phyloP scores from a whole-genome alignment of 1,140 invertebrate genomes.

The Aphis gossypii region DNA sequence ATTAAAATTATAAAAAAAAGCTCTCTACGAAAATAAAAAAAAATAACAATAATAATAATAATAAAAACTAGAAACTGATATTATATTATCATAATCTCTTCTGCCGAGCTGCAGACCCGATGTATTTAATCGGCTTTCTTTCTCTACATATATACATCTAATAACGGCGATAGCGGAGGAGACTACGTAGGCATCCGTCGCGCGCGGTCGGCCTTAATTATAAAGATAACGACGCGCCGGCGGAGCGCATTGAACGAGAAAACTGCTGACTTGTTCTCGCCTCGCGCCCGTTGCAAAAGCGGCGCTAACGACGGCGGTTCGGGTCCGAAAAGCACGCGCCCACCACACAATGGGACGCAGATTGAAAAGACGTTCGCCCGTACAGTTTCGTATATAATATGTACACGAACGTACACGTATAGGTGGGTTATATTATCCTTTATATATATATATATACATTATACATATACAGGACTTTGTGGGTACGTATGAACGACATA shows the following conservation, averaged over 20 bases:
- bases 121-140: conserved; percentile 30
- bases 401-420: too few species aligned
- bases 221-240: conserved; percentile 18
- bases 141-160: neutral
- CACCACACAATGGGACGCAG: conserved; percentile 49
- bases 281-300: neutral
- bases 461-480: neutral
- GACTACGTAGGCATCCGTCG: neutral
- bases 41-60: too few species aligned
- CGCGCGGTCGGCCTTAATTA: conserved; percentile 40
- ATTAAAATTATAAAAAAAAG: neutral
- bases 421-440: neutral
- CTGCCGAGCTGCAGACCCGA: neutral
- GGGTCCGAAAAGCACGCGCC: conserved; percentile 46
- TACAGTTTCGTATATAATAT: neutral
- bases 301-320: conserved; percentile 42
- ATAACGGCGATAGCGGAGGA: neutral
- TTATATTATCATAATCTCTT: neutral
- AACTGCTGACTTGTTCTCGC: conserved; percentile 47
- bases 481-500: too few species aligned
- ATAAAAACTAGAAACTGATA: neutral
- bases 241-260: conserved; percentile 24
- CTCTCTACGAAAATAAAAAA: neutral
- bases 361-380: conserved; percentile 51
- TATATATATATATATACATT: neutral